A percentile compares a stretch with the other conserved stretches of the same genome.
Evolutionary conservation across 2,113 vertebrate genomes (phyloP).

Genomic region (Maccullochella peelii): DNA sequence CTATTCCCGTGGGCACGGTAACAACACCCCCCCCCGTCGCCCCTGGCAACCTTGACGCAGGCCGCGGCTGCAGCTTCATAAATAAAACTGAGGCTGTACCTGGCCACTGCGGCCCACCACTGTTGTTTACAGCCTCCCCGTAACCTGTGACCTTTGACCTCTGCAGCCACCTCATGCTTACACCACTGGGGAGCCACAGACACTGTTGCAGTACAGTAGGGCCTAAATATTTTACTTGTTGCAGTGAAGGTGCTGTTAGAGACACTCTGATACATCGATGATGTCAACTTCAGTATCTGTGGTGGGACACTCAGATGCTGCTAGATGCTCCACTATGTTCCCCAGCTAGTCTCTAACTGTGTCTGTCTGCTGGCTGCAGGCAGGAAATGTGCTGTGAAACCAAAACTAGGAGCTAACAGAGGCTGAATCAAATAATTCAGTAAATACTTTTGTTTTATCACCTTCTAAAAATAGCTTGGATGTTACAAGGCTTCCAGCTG

Average conservation of each 20-base stretch:
- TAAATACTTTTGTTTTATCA: too few species aligned
- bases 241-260: background rate
- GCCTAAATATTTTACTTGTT: background rate
- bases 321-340: too few species aligned
- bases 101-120: slow-evolving; percentile 65
- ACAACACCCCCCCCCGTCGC: slow-evolving; percentile 52
- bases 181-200: slow-evolving; percentile 20
- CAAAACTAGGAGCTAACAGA: too few species aligned
- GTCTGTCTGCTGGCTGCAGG: background rate
- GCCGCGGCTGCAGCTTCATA: slow-evolving; percentile 72
- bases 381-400: background rate
- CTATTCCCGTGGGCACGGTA: slow-evolving; percentile 74
- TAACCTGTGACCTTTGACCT: slow-evolving; percentile 65
- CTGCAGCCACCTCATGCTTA: slow-evolving; percentile 11
- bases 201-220: slow-evolving; percentile 1
- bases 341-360: background rate
- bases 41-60: slow-evolving; percentile 68
- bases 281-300: background rate
- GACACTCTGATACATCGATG: background rate
- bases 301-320: too few species aligned
- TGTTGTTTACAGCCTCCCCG: slow-evolving; percentile 60
- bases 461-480: too few species aligned
- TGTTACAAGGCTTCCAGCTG: too few species aligned
- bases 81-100: slow-evolving; percentile 68
- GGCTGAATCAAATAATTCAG: too few species aligned